Evolutionary conservation across 2,888 invertebrate species (phyloP).

Genomic region (Drosophila barbarae): DNA sequence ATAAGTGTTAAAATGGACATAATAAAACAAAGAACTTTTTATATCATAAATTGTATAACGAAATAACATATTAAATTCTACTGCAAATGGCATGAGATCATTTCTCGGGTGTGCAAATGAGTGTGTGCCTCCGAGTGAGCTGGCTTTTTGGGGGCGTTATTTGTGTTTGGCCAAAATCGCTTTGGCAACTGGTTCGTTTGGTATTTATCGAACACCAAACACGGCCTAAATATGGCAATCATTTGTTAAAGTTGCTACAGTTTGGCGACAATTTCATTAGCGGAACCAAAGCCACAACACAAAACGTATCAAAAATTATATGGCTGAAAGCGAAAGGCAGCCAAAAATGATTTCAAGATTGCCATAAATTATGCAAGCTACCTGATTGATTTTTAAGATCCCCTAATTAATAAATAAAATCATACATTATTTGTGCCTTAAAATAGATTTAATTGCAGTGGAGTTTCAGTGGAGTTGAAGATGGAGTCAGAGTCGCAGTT

Average conservation of each 20-base stretch:
- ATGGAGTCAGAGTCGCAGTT: neutral
- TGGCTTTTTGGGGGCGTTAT: slow-evolving; percentile 39
- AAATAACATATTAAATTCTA: slow-evolving; percentile 24
- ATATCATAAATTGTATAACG: slow-evolving; percentile 12
- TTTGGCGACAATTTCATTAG: slow-evolving; percentile 70
- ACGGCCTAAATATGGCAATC: slow-evolving; percentile 59
- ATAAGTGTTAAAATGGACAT: slow-evolving; percentile 22
- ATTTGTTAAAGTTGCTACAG: slow-evolving; percentile 23
- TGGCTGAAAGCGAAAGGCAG: slow-evolving; percentile 59
- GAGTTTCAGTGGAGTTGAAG: neutral
- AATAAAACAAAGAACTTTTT: slow-evolving; percentile 9
- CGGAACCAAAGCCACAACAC: slow-evolving; percentile 25
- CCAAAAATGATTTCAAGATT: slow-evolving; percentile 32
- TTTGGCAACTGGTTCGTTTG: slow-evolving; percentile 34
- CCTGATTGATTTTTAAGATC: slow-evolving; percentile 63
- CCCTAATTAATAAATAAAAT: slow-evolving; percentile 60
- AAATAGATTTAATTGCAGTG: slow-evolving; percentile 33
- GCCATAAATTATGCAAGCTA: slow-evolving; percentile 58
- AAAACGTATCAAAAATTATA: slow-evolving; percentile 15
- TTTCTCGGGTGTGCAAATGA: slow-evolving; percentile 19
- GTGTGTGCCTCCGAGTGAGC: slow-evolving; percentile 21
- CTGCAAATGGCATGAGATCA: slow-evolving; percentile 41
- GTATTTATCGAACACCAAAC: slow-evolving; percentile 48
- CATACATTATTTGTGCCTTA: slow-evolving; percentile 24
- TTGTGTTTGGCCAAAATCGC: slow-evolving; percentile 38